Percentiles rank a stretch among this genome's conserved stretches.
These are phyloP conservation scores for Gryon sp. DNA, from an alignment of 1,140 invertebrate species.

Conservation along the genomic window DNA sequence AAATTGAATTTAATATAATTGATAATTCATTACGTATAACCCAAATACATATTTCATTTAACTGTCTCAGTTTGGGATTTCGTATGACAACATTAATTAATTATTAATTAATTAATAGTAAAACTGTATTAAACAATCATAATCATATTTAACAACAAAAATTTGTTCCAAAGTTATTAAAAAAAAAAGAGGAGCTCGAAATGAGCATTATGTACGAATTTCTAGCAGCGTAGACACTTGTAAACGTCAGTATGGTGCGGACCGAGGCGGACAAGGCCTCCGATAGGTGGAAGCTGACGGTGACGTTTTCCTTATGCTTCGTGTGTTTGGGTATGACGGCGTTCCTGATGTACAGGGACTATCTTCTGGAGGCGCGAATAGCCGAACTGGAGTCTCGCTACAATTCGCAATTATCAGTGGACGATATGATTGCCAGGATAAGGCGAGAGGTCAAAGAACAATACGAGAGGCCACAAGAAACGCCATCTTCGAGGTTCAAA, in stretches of 20 bases:
- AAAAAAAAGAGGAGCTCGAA: too few species aligned
- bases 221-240: slow-evolving; percentile 46
- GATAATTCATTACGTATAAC: too few species aligned
- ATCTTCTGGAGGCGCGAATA: slow-evolving; percentile 72
- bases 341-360: slow-evolving; percentile 72
- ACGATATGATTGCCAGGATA: slow-evolving; percentile 60
- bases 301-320: slow-evolving; percentile 74
- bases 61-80: too few species aligned
- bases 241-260: slow-evolving; percentile 37
- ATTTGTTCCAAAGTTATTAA: too few species aligned
- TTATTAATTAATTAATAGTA: too few species aligned
- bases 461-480: background rate
- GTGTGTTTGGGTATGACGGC: slow-evolving; percentile 70
- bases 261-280: slow-evolving; percentile 22
- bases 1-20: too few species aligned
- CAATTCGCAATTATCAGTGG: slow-evolving; percentile 2
- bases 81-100: too few species aligned
- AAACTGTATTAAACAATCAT: too few species aligned
- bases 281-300: slow-evolving; percentile 54
- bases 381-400: slow-evolving; percentile 68
- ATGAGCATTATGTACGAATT: slow-evolving; percentile 35
- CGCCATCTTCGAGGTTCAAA: slow-evolving; percentile 30
- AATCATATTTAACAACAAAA: too few species aligned
- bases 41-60: too few species aligned
- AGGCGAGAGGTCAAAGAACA: slow-evolving; percentile 19